phyloP scores from a whole-genome alignment of 2,888 invertebrate genomes.

The Antheraea assamensis region DNA sequence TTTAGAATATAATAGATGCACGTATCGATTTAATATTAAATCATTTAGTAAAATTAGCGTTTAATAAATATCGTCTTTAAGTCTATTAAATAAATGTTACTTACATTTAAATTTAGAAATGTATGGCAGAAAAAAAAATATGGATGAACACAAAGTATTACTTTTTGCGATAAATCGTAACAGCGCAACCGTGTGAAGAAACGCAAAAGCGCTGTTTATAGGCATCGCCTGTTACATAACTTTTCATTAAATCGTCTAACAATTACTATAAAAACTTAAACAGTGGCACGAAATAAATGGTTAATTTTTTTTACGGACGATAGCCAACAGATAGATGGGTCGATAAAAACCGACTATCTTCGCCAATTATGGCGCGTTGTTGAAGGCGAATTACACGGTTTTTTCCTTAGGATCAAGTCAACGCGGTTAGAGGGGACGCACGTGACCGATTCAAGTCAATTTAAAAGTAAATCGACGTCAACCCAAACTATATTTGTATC shows the following conservation, averaged over 20 bases:
- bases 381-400: slow-evolving; percentile 37
- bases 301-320: slow-evolving; percentile 36
- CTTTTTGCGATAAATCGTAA: neutral
- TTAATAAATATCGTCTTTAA: too few relatives aligned
- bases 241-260: slow-evolving; percentile 17
- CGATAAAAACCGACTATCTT: slow-evolving; percentile 40
- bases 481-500: slow-evolving; percentile 23
- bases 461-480: slow-evolving; percentile 54
- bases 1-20: neutral
- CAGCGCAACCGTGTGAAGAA: slow-evolving; percentile 8
- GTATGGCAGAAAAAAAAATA: neutral
- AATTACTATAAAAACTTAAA: slow-evolving; percentile 22
- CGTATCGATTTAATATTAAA: too few relatives aligned
- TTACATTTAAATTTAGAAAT: too few relatives aligned
- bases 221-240: neutral
- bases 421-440: slow-evolving; percentile 44
- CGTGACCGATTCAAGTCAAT: slow-evolving; percentile 58
- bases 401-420: slow-evolving; percentile 38
- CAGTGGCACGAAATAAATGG: slow-evolving; percentile 30
- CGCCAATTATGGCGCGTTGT: slow-evolving; percentile 34
- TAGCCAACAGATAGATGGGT: slow-evolving; percentile 23
- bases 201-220: neutral
- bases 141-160: neutral
- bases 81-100: too few relatives aligned
- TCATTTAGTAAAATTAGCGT: too few relatives aligned